phyloP scores from a whole-genome alignment of 2,888 invertebrate genomes.

The Laothoe populi region DNA sequence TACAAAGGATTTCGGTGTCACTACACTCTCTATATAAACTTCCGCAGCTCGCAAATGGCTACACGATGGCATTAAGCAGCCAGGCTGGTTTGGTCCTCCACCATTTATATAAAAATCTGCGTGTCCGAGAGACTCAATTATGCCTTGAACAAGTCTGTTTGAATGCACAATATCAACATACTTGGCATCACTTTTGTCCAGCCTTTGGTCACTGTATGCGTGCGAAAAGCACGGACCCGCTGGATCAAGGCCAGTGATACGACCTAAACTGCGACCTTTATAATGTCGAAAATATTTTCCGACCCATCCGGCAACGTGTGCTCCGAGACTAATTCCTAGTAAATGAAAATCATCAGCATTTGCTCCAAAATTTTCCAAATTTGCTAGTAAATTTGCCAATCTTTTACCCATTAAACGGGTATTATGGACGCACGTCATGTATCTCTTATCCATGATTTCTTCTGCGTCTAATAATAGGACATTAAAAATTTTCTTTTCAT shows the following conservation, averaged over 20 bases:
- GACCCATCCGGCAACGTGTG: slow-evolving; percentile 83
- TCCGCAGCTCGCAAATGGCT: slow-evolving; percentile 77
- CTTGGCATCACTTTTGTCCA: slow-evolving; percentile 72
- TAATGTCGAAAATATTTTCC: slow-evolving; percentile 76
- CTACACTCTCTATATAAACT: slow-evolving; percentile 74
- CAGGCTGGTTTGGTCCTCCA: slow-evolving; percentile 88
- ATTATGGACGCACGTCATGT: slow-evolving; percentile 74
- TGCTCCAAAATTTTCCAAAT: slow-evolving; percentile 73
- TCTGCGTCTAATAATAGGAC: slow-evolving; percentile 77
- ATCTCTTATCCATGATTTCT: slow-evolving; percentile 72
- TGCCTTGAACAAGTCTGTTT: slow-evolving; percentile 76
- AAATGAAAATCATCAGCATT: slow-evolving; percentile 80
- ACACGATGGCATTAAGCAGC: slow-evolving; percentile 84
- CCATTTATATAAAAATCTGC: slow-evolving; percentile 91
- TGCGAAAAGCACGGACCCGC: slow-evolving; percentile 80
- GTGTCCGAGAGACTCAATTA: slow-evolving; percentile 86
- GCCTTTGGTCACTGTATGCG: slow-evolving; percentile 69
- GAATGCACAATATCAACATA: slow-evolving; percentile 80
- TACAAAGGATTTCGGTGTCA: slow-evolving; percentile 69
- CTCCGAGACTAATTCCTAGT: slow-evolving; percentile 85
- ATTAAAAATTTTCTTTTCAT: slow-evolving; percentile 75
- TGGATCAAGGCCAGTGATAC: slow-evolving; percentile 79
- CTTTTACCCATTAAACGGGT: slow-evolving; percentile 80
- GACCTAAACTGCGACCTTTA: slow-evolving; percentile 65
- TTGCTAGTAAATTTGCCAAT: slow-evolving; percentile 78